These are phyloP conservation scores for Caenorhabditis brenneri DNA, from an alignment of 1,140 invertebrate species.

Conservation along the genomic window DNA sequence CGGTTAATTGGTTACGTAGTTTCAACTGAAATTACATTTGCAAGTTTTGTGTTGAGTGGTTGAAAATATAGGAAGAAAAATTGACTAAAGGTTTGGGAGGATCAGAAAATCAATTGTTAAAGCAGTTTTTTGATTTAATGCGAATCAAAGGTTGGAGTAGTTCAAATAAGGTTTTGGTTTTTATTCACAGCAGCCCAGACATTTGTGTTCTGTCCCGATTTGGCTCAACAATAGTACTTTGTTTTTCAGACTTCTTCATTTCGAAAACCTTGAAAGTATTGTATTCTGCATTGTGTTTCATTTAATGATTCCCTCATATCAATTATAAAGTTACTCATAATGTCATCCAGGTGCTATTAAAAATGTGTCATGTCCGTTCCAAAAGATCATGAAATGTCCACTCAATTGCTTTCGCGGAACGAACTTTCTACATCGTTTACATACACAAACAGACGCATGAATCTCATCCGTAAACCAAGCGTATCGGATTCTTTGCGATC, in stretches of 20 bases:
- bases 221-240: too few species aligned
- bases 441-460: too few species aligned
- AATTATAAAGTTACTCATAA: background rate
- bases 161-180: too few species aligned
- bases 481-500: background rate
- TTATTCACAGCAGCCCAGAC: too few species aligned
- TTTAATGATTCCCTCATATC: too few species aligned
- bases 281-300: background rate
- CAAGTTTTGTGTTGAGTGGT: background rate
- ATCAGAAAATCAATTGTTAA: background rate
- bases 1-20: constrained; percentile 55
- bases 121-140: too few species aligned
- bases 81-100: too few species aligned
- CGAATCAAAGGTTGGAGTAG: too few species aligned
- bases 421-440: background rate
- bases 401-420: background rate
- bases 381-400: constrained; percentile 24
- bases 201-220: too few species aligned
- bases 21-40: constrained; percentile 43
- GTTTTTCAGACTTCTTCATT: too few species aligned
- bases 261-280: too few species aligned
- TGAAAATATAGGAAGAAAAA: background rate
- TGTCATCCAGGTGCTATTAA: background rate
- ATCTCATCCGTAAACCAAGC: constrained; percentile 3
- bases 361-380: constrained; percentile 31